These are phyloP conservation scores for Saxidomus purpurata DNA, from an alignment of 1,140 invertebrate species.

Conservation along the genomic window DNA sequence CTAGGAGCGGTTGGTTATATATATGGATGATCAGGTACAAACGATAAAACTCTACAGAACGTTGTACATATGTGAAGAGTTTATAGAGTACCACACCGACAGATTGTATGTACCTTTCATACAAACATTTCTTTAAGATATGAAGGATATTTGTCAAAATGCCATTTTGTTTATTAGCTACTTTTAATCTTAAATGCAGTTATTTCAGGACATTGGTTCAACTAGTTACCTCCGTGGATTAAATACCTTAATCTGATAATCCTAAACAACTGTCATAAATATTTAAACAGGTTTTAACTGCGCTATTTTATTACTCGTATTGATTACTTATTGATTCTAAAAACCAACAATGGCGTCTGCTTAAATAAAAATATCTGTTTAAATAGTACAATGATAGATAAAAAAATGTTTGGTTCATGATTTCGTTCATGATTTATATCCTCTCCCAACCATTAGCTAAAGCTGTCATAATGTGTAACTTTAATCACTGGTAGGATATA, in stretches of 20 bases:
- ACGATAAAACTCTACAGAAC: too few species aligned
- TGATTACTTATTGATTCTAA: conserved; percentile 14
- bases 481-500: too few species aligned
- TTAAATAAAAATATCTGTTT: neutral
- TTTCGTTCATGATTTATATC: too few species aligned
- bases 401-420: too few species aligned
- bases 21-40: too few species aligned
- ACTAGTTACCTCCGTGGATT: neutral
- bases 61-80: too few species aligned
- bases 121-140: too few species aligned
- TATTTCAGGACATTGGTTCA: neutral
- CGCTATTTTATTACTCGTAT: neutral
- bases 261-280: conserved; percentile 30
- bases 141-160: neutral
- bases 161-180: neutral
- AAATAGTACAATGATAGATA: neutral
- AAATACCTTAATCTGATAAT: conserved; percentile 17
- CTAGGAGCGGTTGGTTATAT: too few species aligned
- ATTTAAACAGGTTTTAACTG: conserved; percentile 20
- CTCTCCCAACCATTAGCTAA: too few species aligned
- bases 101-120: too few species aligned
- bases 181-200: neutral
- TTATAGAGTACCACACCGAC: too few species aligned
- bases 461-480: too few species aligned
- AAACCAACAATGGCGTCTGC: neutral